A percentile compares a stretch with the other conserved stretches of the same genome.
Conservation (phyloP, 1,140 invertebrate genomes). For the Drosophila serrata region DNA sequence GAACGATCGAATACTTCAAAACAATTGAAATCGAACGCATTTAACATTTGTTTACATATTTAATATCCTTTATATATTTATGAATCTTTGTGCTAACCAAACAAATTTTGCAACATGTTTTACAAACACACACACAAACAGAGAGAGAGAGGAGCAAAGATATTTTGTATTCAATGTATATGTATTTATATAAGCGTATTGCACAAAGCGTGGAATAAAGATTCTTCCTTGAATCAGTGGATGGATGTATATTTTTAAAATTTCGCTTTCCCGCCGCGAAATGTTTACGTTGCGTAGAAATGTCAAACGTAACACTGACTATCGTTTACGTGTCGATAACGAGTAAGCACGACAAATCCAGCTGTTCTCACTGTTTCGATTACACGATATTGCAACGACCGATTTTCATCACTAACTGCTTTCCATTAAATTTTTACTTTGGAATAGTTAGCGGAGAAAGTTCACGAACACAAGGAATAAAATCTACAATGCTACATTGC, state of each 20-base stretch:
- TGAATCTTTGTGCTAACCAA: constrained; percentile 51
- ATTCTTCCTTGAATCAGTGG: constrained; percentile 49
- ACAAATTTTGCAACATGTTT: constrained; percentile 67
- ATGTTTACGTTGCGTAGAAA: neutral
- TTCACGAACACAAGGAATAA: too few species aligned
- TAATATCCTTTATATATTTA: constrained; percentile 36
- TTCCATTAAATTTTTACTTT: too few species aligned
- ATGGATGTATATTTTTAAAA: constrained; percentile 2
- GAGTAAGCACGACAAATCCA: neutral
- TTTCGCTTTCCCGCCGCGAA: neutral
- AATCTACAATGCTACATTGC: too few species aligned
- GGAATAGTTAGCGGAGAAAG: too few species aligned
- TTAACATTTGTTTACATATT: constrained; percentile 62
- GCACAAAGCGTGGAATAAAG: constrained; percentile 64
- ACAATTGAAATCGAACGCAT: constrained; percentile 58
- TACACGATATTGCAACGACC: neutral
- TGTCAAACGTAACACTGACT: neutral
- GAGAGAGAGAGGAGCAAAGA: constrained; percentile 56
- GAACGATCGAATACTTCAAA: constrained; percentile 49
- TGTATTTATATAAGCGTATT: constrained; percentile 74
- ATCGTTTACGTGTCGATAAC: constrained; percentile 11
- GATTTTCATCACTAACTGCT: too few species aligned
- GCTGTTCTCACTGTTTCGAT: neutral
- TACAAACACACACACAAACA: constrained; percentile 49
- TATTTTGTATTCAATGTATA: constrained; percentile 80